Conservation (phyloP, 1,140 invertebrate genomes). For the Bombus balteatus region DNA sequence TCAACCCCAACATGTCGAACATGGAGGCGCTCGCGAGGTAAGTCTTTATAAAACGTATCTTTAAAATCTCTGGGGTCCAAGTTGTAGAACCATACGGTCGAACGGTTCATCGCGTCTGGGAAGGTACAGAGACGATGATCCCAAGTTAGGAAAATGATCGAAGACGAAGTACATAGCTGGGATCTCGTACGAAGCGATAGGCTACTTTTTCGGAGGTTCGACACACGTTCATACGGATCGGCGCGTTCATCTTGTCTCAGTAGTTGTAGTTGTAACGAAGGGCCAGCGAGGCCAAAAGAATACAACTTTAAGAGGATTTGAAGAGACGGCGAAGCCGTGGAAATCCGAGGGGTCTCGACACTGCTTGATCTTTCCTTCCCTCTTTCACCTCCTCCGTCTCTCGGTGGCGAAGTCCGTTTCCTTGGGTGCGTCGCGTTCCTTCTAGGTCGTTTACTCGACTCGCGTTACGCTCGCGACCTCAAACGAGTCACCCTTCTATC, state of each 20-base stretch:
- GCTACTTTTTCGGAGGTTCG: slow-evolving; percentile 70
- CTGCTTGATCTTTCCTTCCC: slow-evolving; percentile 78
- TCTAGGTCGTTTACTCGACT: slow-evolving; percentile 64
- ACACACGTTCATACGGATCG: slow-evolving; percentile 74
- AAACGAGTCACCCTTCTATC: slow-evolving; percentile 2
- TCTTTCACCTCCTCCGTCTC: slow-evolving; percentile 32
- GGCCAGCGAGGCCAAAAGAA: slow-evolving; percentile 81
- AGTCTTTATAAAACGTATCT: slow-evolving; percentile 64
- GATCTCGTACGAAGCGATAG: neutral
- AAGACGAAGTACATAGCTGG: neutral
- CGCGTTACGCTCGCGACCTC: slow-evolving; percentile 65
- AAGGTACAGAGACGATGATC: neutral
- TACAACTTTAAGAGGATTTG: slow-evolving; percentile 83
- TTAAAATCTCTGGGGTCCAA: neutral
- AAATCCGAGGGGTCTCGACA: slow-evolving; percentile 82
- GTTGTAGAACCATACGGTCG: neutral
- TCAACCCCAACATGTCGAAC: slow-evolving; percentile 88
- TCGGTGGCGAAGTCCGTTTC: slow-evolving; percentile 47
- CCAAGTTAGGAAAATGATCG: neutral
- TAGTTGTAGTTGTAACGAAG: slow-evolving; percentile 60
- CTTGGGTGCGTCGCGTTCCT: slow-evolving; percentile 45
- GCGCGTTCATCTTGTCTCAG: slow-evolving; percentile 13
- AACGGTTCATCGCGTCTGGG: neutral
- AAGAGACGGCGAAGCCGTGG: slow-evolving; percentile 82
- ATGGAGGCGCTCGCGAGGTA: slow-evolving; percentile 94